Conservation (phyloP, 2,888 invertebrate species). For the Drosophila villosipedis region DNA sequence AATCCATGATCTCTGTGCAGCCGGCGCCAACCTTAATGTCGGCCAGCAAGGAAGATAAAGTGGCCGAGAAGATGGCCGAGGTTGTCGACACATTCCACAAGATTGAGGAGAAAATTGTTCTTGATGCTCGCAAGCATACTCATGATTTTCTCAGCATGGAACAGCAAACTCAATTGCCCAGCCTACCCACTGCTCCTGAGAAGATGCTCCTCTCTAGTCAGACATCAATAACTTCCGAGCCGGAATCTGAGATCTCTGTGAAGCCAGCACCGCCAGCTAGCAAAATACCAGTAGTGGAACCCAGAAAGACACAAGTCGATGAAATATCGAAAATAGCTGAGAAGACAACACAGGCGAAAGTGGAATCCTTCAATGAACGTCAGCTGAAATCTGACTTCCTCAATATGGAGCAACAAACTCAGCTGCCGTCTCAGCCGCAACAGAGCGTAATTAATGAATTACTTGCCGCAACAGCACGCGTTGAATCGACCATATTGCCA, state of each 20-base stretch:
- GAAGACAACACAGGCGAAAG: conserved; percentile 23
- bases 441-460: conserved; percentile 45
- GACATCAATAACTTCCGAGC: conserved; percentile 62
- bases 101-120: conserved; percentile 57
- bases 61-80: conserved; percentile 56
- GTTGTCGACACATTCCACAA: conserved; percentile 68
- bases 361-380: conserved; percentile 49
- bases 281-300: conserved; percentile 57
- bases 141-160: conserved; percentile 79
- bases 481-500: conserved; percentile 43
- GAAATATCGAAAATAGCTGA: conserved; percentile 35
- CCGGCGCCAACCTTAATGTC: conserved; percentile 23
- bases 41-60: conserved; percentile 40
- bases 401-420: conserved; percentile 68
- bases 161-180: conserved; percentile 71
- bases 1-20: conserved; percentile 48
- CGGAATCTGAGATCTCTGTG: conserved; percentile 54
- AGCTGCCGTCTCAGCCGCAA: conserved; percentile 43
- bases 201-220: conserved; percentile 53
- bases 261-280: conserved; percentile 52
- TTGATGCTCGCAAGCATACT: conserved; percentile 70
- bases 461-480: conserved; percentile 28
- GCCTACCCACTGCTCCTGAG: conserved; percentile 37
- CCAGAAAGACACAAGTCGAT: conserved; percentile 49
- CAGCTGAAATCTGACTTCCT: conserved; percentile 71